Base-by-base conservation (phyloP, 2,888 invertebrate genomes). In the Eugnorisma glareosa region DNA sequence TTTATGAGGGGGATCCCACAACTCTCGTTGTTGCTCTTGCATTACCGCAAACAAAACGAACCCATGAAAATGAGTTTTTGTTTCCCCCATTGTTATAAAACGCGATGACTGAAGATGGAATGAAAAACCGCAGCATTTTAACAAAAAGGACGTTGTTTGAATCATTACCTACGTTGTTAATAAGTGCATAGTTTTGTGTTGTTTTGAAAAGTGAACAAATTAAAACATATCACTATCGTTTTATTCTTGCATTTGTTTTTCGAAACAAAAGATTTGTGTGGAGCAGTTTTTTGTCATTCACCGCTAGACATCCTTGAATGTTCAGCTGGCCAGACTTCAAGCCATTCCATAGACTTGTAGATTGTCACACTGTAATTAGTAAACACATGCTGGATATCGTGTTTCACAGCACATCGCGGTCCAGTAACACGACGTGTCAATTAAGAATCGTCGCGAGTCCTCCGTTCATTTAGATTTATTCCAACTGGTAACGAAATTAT, bases 361-460 rank as follows among this genome's bases (percentile, higher is more conserved):
- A 92, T 93, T 92, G 93, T 93, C 91, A 92, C 90, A 87, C 87
- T 90, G 91, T 92, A 93, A 93, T 93, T 93, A 92, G 89, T 89
- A 88, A 89, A 90, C 91, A 91, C 87, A 92, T 91, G 90, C 86
- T 82, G 82, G 86, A 87, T 94, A 93, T 95, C 92, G 89, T 84
- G 92, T 96, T 94, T 91, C 95, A 85, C 84, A 85, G 86, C 85
- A 84, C 81, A 89, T 85, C 88, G 90, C 92, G 94, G 92, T 93
- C 94, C 93, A 94, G 91, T 94, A 93, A 93, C 93, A 93, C 93
- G 89, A 88, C 89, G 93, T 93, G 94, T 94, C 95, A 95, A 95
- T 96, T 96, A 94, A 90, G 86, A 89, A 89, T 88, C 90, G 93
- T 85, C 86, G 83, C 66, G 79, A 83, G 90, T 89, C 89, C 86